phyloP scores from a whole-genome alignment of 1,140 invertebrate species.

The Drosophila kurseongensis region DNA sequence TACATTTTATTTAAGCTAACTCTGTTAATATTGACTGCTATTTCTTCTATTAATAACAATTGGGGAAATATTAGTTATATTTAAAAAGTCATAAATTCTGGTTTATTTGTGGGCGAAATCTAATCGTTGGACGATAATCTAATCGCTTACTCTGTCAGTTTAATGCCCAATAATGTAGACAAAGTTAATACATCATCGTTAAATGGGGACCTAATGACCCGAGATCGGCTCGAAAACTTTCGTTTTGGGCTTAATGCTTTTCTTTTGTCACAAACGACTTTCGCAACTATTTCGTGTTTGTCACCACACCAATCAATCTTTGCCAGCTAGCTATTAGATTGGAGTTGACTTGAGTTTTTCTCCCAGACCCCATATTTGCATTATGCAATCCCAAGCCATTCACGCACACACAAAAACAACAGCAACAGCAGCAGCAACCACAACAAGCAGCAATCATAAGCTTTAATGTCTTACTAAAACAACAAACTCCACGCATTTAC shows the following conservation, averaged over 20 bases:
- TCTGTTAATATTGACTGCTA: too few relatives aligned
- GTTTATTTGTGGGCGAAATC: slow-evolving; percentile 31
- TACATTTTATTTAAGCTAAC: too few relatives aligned
- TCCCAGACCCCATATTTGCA: slow-evolving; percentile 24
- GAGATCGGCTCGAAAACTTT: slow-evolving; percentile 25
- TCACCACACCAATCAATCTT: slow-evolving; percentile 38
- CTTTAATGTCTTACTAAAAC: slow-evolving; percentile 62
- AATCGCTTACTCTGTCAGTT: slow-evolving; percentile 27
- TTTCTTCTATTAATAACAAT: too few relatives aligned
- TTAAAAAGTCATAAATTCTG: slow-evolving; percentile 18
- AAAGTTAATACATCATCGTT: slow-evolving; percentile 43
- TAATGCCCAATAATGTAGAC: slow-evolving; percentile 22
- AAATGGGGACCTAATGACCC: slow-evolving; percentile 29
- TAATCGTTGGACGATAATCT: slow-evolving; percentile 31
- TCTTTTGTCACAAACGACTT: slow-evolving; percentile 40
- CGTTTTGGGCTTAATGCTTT: slow-evolving; percentile 30
- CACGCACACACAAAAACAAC: slow-evolving; percentile 22
- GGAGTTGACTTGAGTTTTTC: slow-evolving; percentile 8
- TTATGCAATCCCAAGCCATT: slow-evolving; percentile 57
- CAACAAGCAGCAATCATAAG: slow-evolving; percentile 41
- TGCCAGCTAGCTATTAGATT: slow-evolving; percentile 27
- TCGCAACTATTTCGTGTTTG: slow-evolving; percentile 35
- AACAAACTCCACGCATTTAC: slow-evolving; percentile 54
- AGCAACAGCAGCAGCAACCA: slow-evolving; percentile 26
- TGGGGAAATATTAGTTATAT: not conserved